phyloP scores from a whole-genome alignment of 2,113 vertebrate species.

The Arothron firmamentum region DNA sequence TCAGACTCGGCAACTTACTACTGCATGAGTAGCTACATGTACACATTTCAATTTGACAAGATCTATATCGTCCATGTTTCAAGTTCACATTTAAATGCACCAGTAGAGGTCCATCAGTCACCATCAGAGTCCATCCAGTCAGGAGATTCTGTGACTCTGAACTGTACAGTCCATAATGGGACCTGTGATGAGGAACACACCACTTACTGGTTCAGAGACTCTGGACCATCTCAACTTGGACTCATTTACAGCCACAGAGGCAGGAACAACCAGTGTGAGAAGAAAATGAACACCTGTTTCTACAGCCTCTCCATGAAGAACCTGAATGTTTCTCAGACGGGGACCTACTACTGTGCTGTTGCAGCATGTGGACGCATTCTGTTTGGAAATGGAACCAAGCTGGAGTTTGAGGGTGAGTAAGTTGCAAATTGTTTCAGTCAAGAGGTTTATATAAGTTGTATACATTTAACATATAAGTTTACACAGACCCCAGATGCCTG shows the following conservation, averaged over 20 bases:
- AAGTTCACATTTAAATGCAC: no score
- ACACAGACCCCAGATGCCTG: no score
- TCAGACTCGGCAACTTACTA: no score
- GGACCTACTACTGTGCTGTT: slow-evolving; percentile 37
- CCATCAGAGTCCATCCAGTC: slow-evolving; percentile 13
- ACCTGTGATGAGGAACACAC: slow-evolving; percentile 36
- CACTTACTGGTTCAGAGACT: slow-evolving; percentile 51
- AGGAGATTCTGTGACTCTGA: slow-evolving; percentile 45
- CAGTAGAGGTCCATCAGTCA: slow-evolving; percentile 23
- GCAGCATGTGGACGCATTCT: slow-evolving; percentile 37
- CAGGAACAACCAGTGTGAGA: slow-evolving; percentile 34
- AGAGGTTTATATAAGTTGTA: no score
- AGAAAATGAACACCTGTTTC: slow-evolving; percentile 23
- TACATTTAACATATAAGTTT: no score
- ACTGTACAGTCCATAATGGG: slow-evolving; percentile 38
- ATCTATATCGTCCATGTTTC: slow-evolving; percentile 7
- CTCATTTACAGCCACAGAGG: slow-evolving; percentile 40
- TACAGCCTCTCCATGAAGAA: slow-evolving; percentile 26
- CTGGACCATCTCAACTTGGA: slow-evolving; percentile 19
- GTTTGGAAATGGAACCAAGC: slow-evolving; percentile 2
- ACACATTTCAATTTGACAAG: neutral
- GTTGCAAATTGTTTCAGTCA: no score
- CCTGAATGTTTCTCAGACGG: slow-evolving; percentile 8
- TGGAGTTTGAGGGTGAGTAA: neutral
- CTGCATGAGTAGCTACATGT: slow-evolving; percentile 1